Percentiles rank a stretch among this genome's conserved stretches.
phyloP scores from a whole-genome alignment of 2,113 vertebrate genomes.

The Crotalus tigris region DNA sequence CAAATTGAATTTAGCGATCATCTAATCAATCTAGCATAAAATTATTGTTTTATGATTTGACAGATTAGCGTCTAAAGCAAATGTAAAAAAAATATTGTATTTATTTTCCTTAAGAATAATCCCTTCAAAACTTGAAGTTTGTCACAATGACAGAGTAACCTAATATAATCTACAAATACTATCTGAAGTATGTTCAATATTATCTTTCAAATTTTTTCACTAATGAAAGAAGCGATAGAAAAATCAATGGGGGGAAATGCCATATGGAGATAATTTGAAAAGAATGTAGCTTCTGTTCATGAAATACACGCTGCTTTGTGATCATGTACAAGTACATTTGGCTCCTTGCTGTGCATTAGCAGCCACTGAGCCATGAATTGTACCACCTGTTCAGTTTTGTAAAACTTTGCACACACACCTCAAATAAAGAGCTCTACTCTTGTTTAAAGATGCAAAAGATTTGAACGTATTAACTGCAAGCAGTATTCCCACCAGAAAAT shows the following conservation, averaged over 20 bases:
- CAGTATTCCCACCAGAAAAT: neutral
- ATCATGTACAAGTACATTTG: conserved; percentile 18
- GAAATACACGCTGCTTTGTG: neutral
- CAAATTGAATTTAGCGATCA: neutral
- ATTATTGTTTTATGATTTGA: neutral
- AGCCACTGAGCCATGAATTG: conserved; percentile 12
- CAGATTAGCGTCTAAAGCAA: neutral
- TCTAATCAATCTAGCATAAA: neutral
- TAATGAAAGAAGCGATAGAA: neutral
- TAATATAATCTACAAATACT: neutral
- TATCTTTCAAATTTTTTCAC: neutral
- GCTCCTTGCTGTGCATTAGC: conserved; percentile 2
- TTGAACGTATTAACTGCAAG: neutral
- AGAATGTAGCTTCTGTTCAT: conserved; percentile 7
- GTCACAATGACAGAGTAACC: neutral
- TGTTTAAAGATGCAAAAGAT: neutral
- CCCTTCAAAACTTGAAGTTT: neutral
- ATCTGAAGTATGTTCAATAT: neutral
- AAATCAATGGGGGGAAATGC: neutral
- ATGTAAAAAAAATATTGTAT: neutral
- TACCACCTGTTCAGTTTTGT: conserved; percentile 5
- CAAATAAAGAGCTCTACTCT: neutral
- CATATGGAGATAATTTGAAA: conserved; percentile 22
- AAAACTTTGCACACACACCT: neutral
- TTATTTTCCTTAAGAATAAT: neutral